A percentile compares a stretch with the other conserved stretches of the same genome.
These are phyloP conservation scores for Conus canariensis DNA, from an alignment of 2,888 invertebrate species.

Conservation along the genomic window DNA sequence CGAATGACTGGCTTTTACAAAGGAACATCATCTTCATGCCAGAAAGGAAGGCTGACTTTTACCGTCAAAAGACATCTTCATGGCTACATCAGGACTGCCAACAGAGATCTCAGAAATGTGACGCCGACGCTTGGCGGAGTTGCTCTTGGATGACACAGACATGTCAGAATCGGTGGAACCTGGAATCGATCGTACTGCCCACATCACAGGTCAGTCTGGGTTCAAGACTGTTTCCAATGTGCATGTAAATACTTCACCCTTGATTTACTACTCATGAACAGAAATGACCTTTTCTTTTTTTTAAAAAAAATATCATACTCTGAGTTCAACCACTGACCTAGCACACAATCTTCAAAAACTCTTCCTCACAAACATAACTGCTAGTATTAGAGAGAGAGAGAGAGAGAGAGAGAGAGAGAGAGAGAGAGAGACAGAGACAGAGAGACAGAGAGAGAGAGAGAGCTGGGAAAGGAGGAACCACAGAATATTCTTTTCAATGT, in stretches of 20 bases:
- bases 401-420: too few relatives aligned
- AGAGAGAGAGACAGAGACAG: too few relatives aligned
- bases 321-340: too few relatives aligned
- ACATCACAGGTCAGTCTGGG: not conserved
- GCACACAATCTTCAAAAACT: not conserved
- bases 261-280: too few relatives aligned
- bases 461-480: too few relatives aligned
- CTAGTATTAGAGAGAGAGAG: not conserved
- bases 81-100: conserved; percentile 47
- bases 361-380: not conserved
- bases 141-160: conserved; percentile 54
- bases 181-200: conserved; percentile 45
- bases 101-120: conserved; percentile 57
- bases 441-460: too few relatives aligned
- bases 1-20: too few relatives aligned
- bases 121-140: conserved; percentile 55
- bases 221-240: not conserved
- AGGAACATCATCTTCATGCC: too few relatives aligned
- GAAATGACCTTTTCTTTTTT: too few relatives aligned
- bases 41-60: not conserved
- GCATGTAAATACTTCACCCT: not conserved
- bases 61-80: conserved; percentile 37
- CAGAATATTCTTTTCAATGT: too few relatives aligned
- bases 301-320: too few relatives aligned
- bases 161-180: conserved; percentile 74